Evolutionary conservation across 2,888 invertebrate genomes (phyloP), one percentile per base, ranked within the genome.

Genomic region (Blomia tropicalis): DNA sequence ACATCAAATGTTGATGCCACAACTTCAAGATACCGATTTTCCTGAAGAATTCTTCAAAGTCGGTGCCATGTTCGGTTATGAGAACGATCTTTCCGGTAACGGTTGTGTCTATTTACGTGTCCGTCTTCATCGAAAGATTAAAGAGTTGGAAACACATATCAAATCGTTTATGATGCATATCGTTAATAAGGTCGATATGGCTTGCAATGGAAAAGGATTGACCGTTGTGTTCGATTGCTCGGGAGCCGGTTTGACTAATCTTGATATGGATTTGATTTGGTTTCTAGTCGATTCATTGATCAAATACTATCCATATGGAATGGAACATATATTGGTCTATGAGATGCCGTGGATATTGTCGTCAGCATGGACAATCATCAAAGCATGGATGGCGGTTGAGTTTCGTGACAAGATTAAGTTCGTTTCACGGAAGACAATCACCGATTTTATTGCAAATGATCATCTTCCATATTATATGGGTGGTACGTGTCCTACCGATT

Each of bases 251-350:
- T 23, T 58, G 23, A 11, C 29, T 1, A 62, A 64, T 56, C 25
- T 63, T 73, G 93, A 95, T 72, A 83, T 92, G 83, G 92, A 92
- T 29, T 80, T 91, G 63, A 86, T 85, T 0, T 86, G 84, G 72
- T 89, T 86, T 71, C 77, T 92, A 66, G 89, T 93, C 67, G 82
- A 81, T 27, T 78, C 88, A 25, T 87, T 92, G 72, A 91, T 91
- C 73, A 77, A 79, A 23, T 90, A 91, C 72, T 93, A 91, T 74
- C 93, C 93, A 0, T 81, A 81, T 73, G 63, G 61, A n/a, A 43
- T 66, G 1, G 56, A 58, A 7, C 53, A 66, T 44, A 60, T 64
- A 11, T 41, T 63, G 4, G 61, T 66, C 2, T 63, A 60, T 61
- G 60, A 61, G 43, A 44, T 67, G 30, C 62, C 63, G 2, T 66